A percentile compares a stretch with the other conserved stretches of the same genome.
phyloP scores from a whole-genome alignment of 2,113 vertebrate species.

The Lophotis ruficrista region DNA sequence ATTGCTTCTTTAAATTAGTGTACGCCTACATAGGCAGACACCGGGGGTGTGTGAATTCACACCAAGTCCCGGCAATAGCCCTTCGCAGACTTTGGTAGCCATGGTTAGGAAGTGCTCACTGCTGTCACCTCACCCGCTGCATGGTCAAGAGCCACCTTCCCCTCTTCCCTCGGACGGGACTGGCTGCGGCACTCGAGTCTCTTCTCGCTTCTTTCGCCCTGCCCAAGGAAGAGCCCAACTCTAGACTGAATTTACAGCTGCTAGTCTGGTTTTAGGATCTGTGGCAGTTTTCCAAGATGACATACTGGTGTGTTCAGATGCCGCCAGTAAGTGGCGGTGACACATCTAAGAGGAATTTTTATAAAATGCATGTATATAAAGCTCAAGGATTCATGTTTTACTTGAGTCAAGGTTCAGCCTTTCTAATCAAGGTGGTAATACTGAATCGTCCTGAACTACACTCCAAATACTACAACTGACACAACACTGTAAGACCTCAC shows the following conservation, averaged over 20 bases:
- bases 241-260: background rate
- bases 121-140: accelerated
- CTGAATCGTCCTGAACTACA: background rate
- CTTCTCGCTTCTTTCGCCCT: background rate
- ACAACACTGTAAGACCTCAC: background rate
- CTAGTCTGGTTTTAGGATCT: background rate
- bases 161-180: background rate
- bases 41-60: background rate
- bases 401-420: background rate
- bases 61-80: background rate
- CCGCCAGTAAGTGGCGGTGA: background rate
- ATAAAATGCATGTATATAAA: background rate
- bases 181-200: accelerated
- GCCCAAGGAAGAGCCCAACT: background rate
- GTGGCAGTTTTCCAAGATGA: background rate
- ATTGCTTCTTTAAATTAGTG: background rate
- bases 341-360: background rate
- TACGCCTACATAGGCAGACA: background rate
- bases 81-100: background rate
- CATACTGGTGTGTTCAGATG: background rate
- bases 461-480: background rate
- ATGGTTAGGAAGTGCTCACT: accelerated
- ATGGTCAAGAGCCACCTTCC: accelerated
- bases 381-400: background rate
- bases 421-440: background rate